Percentiles rank a stretch among this genome's conserved stretches.
phyloP scores from a whole-genome alignment of 2,113 vertebrate genomes.

The Scomber colias region DNA sequence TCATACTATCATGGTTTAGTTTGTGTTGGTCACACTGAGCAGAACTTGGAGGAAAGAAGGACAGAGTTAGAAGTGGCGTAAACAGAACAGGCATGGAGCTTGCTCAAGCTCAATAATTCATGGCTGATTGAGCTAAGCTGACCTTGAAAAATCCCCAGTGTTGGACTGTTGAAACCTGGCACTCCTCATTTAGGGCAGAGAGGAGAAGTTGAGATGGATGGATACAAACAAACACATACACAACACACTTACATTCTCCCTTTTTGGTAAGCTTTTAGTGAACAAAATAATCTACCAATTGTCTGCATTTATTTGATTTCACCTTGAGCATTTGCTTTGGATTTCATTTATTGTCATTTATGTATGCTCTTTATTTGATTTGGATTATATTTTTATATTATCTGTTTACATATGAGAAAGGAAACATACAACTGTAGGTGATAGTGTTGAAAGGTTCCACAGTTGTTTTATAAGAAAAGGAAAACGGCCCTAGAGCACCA shows the following conservation, averaged over 20 bases:
- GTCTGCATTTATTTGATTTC: not conserved
- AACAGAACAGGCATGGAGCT: constrained; percentile 52
- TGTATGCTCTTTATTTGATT: not conserved
- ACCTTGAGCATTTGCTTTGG: not conserved
- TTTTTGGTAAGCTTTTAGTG: not conserved
- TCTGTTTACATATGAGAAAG: not conserved
- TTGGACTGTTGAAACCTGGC: constrained; percentile 63
- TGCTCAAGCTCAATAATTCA: constrained; percentile 82
- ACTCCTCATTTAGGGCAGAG: constrained; percentile 66
- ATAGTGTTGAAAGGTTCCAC: too few species aligned
- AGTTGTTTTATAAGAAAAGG: too few species aligned
- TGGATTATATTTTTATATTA: not conserved
- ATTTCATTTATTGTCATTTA: not conserved
- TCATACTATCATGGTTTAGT: not conserved
- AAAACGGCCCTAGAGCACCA: too few species aligned
- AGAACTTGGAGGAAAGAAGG: constrained; percentile 17
- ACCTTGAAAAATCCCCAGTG: constrained; percentile 77
- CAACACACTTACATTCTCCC: not conserved
- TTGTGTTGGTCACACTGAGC: not conserved
- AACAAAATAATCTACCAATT: too few species aligned
- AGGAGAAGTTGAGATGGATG: constrained; percentile 48
- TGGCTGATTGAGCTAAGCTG: constrained; percentile 73
- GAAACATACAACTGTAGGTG: not conserved
- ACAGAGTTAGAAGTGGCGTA: constrained; percentile 18
- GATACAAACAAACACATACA: constrained; percentile 18